Evolutionary conservation across 2,113 vertebrate genomes (phyloP).

Genomic region (Crotalus tigris): DNA sequence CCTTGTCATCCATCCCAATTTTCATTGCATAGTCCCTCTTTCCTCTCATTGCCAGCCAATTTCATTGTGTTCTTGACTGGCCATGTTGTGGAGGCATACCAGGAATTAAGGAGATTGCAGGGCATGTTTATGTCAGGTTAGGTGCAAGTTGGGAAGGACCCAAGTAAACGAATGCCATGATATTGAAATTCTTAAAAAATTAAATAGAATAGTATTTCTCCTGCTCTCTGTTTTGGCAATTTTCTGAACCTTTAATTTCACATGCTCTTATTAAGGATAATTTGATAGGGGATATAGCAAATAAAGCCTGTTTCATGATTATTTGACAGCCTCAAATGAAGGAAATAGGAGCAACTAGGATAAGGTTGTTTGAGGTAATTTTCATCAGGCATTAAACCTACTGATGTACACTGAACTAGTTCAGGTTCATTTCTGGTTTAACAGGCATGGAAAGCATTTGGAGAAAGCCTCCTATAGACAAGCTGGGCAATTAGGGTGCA

Average conservation of each 20-base stretch:
- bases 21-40: neutral
- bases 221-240: neutral
- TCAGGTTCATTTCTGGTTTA: neutral
- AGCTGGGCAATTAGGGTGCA: too few relatives aligned
- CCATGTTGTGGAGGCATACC: neutral
- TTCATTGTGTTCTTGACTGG: neutral
- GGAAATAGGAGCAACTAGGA: constrained; percentile 18
- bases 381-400: neutral
- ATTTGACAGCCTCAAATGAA: constrained; percentile 4
- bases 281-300: neutral
- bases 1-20: neutral
- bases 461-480: neutral
- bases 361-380: neutral
- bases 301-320: neutral
- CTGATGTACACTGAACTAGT: constrained; percentile 5
- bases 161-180: neutral
- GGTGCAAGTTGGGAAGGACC: neutral
- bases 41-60: neutral
- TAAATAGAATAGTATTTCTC: neutral
- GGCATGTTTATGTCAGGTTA: neutral
- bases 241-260: neutral
- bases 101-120: neutral
- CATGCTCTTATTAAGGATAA: neutral
- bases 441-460: neutral
- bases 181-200: neutral